Evolutionary conservation across 2,888 invertebrate genomes (phyloP).

Genomic region (Lycocerus yunnanus): DNA sequence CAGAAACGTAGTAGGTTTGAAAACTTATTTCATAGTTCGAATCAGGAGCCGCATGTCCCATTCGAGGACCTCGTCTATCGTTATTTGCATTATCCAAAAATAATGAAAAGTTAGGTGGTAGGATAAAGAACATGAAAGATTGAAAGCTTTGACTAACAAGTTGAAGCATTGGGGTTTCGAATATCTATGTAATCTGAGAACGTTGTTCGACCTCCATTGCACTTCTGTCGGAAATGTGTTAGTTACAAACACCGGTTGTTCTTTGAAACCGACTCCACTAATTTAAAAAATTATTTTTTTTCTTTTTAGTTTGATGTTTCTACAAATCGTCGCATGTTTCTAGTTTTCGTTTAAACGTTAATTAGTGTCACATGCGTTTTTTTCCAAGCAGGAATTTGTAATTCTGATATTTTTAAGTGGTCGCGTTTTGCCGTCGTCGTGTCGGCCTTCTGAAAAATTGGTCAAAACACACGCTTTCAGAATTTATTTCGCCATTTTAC

Average conservation of each 20-base stretch:
- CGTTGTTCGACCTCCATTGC: slow-evolving; percentile 25
- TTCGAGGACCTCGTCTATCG: neutral
- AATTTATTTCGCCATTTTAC: neutral
- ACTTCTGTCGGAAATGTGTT: slow-evolving; percentile 36
- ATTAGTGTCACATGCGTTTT: slow-evolving; percentile 45
- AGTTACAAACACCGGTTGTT: slow-evolving; percentile 33
- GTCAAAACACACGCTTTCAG: neutral
- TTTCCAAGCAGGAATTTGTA: neutral
- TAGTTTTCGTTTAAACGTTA: slow-evolving; percentile 41
- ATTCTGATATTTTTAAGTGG: neutral
- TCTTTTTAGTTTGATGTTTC: slow-evolving; percentile 33
- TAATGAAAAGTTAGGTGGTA: neutral
- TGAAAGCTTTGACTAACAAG: slow-evolving; percentile 1
- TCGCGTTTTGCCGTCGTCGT: neutral
- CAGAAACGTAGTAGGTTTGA: no score
- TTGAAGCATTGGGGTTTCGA: slow-evolving; percentile 12
- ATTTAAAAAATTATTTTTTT: slow-evolving; percentile 42
- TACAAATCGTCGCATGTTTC: slow-evolving; percentile 46
- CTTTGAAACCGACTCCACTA: slow-evolving; percentile 44
- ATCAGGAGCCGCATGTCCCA: no score
- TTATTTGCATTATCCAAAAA: neutral
- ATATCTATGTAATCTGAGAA: slow-evolving; percentile 26
- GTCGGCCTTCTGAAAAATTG: neutral
- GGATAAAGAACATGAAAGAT: neutral
- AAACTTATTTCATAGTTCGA: no score